Evolutionary conservation across 2,797 vertebrate genomes (phyloP).

Genomic region (Ptychadena robeensis): DNA sequence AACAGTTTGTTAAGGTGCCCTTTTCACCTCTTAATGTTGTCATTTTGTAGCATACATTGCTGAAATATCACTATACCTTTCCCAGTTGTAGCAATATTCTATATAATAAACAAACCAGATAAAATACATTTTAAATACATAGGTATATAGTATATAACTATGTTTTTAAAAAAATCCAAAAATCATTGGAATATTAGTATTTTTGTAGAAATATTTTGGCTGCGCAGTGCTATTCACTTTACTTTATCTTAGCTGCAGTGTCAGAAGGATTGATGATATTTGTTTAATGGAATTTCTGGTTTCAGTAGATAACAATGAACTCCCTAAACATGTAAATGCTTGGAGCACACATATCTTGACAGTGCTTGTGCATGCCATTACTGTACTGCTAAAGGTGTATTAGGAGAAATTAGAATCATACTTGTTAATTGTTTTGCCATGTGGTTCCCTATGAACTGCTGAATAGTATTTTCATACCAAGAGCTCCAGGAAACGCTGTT

Average conservation of each 20-base stretch:
- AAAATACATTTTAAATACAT: not conserved
- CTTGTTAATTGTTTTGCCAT: not conserved
- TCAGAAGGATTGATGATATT: constrained; percentile 46
- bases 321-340: constrained; percentile 26
- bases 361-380: not conserved
- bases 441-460: not conserved
- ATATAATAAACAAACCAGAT: not conserved
- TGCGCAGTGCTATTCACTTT: not conserved
- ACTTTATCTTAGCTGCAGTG: constrained; percentile 14
- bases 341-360: constrained; percentile 23
- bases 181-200: not conserved
- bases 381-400: constrained; percentile 2
- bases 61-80: not conserved
- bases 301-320: constrained; percentile 39
- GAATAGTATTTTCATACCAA: not conserved
- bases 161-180: not conserved
- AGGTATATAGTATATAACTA: not conserved
- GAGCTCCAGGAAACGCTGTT: no score
- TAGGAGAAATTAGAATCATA: constrained; percentile 13
- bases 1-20: not conserved
- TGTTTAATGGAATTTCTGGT: constrained; percentile 45
- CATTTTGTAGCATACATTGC: constrained; percentile 2
- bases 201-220: not conserved
- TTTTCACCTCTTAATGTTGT: not conserved
- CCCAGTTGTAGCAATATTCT: not conserved